Percentiles rank a stretch among this genome's conserved stretches.
Evolutionary conservation across 2,888 invertebrate genomes (phyloP).

Genomic region (Helleia helle): DNA sequence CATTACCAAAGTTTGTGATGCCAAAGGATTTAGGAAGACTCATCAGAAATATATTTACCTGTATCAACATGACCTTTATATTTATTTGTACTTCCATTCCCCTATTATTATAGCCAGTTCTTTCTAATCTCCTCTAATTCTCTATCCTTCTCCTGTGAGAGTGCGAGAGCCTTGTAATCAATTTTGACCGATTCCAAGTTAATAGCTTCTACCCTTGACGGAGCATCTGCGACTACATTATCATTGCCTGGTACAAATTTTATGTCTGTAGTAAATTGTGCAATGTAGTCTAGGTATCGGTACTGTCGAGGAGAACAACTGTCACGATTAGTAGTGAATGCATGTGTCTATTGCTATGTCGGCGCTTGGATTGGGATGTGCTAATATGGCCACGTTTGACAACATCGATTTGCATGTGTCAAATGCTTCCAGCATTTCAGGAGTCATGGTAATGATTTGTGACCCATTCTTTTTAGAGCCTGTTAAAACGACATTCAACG

Average conservation of each 20-base stretch:
- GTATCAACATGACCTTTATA: too few relatives aligned
- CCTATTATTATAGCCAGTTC: too few relatives aligned
- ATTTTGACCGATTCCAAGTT: not conserved
- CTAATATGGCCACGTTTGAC: conserved; percentile 11
- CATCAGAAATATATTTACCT: too few relatives aligned
- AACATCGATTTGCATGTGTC: too few relatives aligned
- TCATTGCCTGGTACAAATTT: not conserved
- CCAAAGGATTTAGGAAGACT: too few relatives aligned
- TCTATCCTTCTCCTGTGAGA: too few relatives aligned
- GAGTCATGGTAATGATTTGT: too few relatives aligned
- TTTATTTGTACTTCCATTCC: too few relatives aligned
- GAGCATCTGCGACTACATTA: not conserved
- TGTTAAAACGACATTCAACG: conserved; percentile 10
- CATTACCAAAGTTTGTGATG: too few relatives aligned
- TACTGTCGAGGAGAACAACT: not conserved
- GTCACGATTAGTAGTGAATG: not conserved
- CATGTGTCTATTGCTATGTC: conserved; percentile 22
- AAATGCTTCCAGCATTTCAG: too few relatives aligned
- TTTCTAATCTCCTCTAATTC: too few relatives aligned
- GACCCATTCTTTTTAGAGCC: not conserved
- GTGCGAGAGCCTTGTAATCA: too few relatives aligned
- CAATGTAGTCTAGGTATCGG: not conserved
- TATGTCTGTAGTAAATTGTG: not conserved
- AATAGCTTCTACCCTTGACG: not conserved
- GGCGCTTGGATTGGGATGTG: conserved; percentile 13